Percentiles rank a stretch among this genome's conserved stretches.
These are phyloP conservation scores for Phoeniculus purpureus DNA, from an alignment of 2,797 vertebrate species.

Conservation along the genomic window DNA sequence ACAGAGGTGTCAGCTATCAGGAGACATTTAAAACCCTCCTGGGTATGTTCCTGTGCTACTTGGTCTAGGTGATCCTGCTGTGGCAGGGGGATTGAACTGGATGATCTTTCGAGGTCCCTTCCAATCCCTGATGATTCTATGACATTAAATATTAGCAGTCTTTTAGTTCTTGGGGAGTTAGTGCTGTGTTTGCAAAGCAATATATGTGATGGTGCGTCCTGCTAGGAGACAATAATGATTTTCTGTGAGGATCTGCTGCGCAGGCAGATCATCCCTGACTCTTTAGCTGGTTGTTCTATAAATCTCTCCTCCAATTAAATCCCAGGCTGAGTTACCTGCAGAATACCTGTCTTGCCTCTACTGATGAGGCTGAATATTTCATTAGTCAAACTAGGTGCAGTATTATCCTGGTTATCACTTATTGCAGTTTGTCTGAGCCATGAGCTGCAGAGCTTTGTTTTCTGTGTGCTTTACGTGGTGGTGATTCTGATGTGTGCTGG, in stretches of 20 bases:
- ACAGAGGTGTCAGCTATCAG: not conserved
- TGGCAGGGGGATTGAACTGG: no score
- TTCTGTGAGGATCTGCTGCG: not conserved
- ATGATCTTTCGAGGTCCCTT: no score
- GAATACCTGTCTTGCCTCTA: not conserved
- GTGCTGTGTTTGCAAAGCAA: not conserved
- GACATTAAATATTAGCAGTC: not conserved
- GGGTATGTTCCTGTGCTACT: no score
- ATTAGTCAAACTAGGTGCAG: not conserved
- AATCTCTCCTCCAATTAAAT: not conserved
- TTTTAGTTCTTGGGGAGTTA: not conserved
- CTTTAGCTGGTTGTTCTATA: not conserved
- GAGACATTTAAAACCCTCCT: no score
- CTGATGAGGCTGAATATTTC: rapidly evolving
- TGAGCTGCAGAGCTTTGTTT: not conserved
- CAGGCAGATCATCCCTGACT: not conserved
- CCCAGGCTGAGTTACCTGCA: not conserved
- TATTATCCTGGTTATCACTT: not conserved
- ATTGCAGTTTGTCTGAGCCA: not conserved
- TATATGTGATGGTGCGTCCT: not conserved
- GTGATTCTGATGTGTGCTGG: not conserved
- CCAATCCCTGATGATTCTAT: not conserved
- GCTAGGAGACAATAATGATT: not conserved
- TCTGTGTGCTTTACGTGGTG: not conserved
- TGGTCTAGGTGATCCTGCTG: no score